These are phyloP conservation scores for Ceraclea dissimilis DNA, from an alignment of 2,888 invertebrate species.

Conservation along the genomic window DNA sequence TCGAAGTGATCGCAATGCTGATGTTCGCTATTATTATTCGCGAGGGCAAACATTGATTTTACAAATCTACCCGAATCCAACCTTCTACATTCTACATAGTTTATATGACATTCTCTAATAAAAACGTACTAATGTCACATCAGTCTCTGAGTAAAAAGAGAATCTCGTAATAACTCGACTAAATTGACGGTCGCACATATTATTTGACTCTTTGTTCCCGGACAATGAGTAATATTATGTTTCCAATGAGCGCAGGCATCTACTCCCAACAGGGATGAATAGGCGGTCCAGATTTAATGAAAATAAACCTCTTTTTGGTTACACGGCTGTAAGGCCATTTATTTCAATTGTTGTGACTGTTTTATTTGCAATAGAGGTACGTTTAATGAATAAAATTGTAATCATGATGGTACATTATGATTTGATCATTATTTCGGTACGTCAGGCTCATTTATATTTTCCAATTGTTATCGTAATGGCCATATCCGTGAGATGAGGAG, in stretches of 20 bases:
- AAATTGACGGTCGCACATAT: background rate
- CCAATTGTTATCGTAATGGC: background rate
- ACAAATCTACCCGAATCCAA: background rate
- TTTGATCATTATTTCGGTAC: background rate
- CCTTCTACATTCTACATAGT: background rate
- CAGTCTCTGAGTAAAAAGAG: background rate
- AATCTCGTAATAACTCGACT: background rate
- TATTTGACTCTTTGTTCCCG: background rate
- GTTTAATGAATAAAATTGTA: constrained; percentile 4
- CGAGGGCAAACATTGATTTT: background rate
- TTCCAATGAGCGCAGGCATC: background rate
- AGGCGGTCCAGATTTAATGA: background rate
- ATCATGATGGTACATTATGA: background rate
- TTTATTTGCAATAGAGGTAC: constrained; percentile 3
- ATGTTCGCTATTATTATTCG: too few species aligned
- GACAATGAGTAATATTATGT: background rate
- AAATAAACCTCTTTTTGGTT: constrained; percentile 2
- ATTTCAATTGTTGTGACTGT: constrained; percentile 4
- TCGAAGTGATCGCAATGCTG: too few species aligned
- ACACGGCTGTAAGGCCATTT: constrained; percentile 3
- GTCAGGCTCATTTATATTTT: background rate
- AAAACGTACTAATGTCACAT: background rate
- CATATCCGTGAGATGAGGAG: background rate
- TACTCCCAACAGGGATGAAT: background rate
- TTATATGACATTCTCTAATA: background rate